A percentile compares a stretch with the other conserved stretches of the same genome.
These are phyloP conservation scores for Drosophila asahinai DNA, from an alignment of 1,140 invertebrate species.

Conservation along the genomic window DNA sequence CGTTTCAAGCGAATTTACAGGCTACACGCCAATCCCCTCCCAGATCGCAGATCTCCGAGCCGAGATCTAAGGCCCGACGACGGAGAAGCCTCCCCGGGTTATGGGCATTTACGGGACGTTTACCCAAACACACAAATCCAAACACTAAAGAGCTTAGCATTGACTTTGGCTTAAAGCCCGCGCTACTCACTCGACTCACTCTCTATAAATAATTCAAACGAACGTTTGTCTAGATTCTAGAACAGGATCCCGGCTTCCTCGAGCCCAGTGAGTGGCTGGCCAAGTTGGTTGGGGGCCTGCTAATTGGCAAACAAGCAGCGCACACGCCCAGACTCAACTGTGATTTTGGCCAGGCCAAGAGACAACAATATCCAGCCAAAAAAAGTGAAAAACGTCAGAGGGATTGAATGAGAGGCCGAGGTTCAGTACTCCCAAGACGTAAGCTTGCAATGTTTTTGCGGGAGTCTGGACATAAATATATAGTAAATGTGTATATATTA, in stretches of 20 bases:
- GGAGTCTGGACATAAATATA: no score
- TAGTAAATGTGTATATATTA: no score
- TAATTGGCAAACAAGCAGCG: conserved; percentile 63
- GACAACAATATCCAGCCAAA: conserved; percentile 3
- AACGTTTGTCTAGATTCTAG: conserved; percentile 44
- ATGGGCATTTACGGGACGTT: conserved; percentile 35
- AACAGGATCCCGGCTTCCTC: conserved; percentile 64
- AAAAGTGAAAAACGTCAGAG: background rate
- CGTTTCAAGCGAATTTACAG: conserved; percentile 75
- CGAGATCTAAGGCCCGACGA: conserved; percentile 45
- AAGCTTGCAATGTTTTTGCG: background rate
- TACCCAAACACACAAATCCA: conserved; percentile 54
- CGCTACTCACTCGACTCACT: conserved; percentile 35
- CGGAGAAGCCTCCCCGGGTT: conserved; percentile 6
- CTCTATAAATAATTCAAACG: conserved; percentile 73
- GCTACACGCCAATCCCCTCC: conserved; percentile 40
- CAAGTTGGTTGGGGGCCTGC: conserved; percentile 30
- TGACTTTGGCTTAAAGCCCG: conserved; percentile 20
- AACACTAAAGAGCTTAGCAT: conserved; percentile 46
- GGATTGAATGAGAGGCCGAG: background rate
- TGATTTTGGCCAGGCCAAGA: conserved; percentile 51
- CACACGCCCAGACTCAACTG: conserved; percentile 54
- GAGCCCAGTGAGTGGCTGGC: conserved; percentile 1
- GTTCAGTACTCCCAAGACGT: conserved; percentile 5
- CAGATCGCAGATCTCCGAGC: conserved; percentile 61